Conservation (phyloP, 1,140 invertebrate species). For the Diprion similis region DNA sequence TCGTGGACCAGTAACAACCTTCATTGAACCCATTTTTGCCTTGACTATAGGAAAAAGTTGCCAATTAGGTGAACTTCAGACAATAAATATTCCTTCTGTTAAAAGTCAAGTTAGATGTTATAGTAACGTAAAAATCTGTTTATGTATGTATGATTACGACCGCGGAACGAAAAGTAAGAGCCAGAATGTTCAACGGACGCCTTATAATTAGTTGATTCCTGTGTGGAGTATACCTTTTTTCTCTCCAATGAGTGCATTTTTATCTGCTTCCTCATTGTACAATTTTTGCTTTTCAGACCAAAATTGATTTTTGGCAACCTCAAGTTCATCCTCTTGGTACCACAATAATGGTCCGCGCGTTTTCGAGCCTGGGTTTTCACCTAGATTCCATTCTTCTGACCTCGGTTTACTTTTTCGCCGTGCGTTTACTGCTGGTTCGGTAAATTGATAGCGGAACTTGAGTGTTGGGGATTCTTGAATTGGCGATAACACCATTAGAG, state of each 20-base stretch:
- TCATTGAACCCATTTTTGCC: background rate
- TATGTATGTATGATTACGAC: no score
- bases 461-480: constrained; percentile 31
- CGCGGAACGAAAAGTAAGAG: no score
- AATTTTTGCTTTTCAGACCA: constrained; percentile 21
- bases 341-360: constrained; percentile 15
- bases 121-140: no score
- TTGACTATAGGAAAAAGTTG: constrained; percentile 3
- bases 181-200: no score
- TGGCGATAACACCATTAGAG: constrained; percentile 18
- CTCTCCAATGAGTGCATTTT: constrained; percentile 21
- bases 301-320: constrained; percentile 24
- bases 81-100: background rate
- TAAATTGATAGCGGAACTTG: constrained; percentile 32
- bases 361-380: background rate
- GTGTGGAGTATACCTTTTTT: constrained; percentile 23
- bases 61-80: background rate
- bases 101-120: no score
- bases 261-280: constrained; percentile 19
- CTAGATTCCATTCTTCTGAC: background rate
- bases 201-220: background rate
- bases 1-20: constrained; percentile 27
- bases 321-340: constrained; percentile 36
- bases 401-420: constrained; percentile 10
- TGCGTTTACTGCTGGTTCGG: constrained; percentile 8